A percentile compares a stretch with the other conserved stretches of the same genome.
These are phyloP conservation scores for Drosophila mayri DNA, from an alignment of 1,140 invertebrate species.

Conservation along the genomic window DNA sequence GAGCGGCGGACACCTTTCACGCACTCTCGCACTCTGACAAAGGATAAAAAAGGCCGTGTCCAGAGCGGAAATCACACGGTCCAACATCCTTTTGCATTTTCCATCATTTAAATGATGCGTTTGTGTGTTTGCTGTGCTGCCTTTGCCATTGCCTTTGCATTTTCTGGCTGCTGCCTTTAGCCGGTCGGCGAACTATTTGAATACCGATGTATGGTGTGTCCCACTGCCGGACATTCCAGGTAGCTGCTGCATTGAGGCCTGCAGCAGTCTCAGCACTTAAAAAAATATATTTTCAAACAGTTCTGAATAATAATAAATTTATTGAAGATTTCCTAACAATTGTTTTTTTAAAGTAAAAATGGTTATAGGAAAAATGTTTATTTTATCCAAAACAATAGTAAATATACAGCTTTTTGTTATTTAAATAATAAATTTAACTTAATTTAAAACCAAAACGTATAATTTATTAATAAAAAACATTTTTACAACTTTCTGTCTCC, in stretches of 20 bases:
- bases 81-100: conserved; percentile 65
- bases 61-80: conserved; percentile 73
- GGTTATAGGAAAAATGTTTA: no score
- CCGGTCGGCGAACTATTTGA: conserved; percentile 59
- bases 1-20: conserved; percentile 47
- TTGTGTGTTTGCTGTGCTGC: conserved; percentile 21
- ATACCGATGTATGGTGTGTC: conserved; percentile 74
- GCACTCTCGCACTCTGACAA: conserved; percentile 35
- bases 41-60: conserved; percentile 63
- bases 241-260: conserved; percentile 1
- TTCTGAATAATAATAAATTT: neutral
- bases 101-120: conserved; percentile 65
- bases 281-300: neutral
- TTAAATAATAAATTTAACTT: no score
- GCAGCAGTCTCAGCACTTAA: conserved; percentile 1
- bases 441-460: no score
- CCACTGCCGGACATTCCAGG: conserved; percentile 50
- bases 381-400: no score
- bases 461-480: no score
- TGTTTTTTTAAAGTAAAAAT: no score
- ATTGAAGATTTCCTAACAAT: no score
- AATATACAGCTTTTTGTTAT: no score
- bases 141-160: conserved; percentile 31
- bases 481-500: no score
- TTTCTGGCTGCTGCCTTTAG: conserved; percentile 33